Conservation (phyloP, 2,888 invertebrate species). For the Drosophila emarginata region DNA sequence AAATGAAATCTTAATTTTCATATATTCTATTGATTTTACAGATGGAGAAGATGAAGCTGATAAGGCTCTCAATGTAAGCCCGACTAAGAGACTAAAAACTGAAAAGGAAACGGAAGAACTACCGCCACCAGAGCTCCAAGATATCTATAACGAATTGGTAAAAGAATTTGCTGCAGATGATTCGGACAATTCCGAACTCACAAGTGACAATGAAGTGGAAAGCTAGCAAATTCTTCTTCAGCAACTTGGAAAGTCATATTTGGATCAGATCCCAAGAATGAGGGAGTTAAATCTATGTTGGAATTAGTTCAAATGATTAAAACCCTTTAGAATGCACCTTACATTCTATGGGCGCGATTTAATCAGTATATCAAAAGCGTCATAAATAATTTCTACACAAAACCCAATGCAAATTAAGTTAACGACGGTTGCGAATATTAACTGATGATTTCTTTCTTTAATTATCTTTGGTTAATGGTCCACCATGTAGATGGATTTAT, state of each 20-base stretch:
- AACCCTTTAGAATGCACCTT: too few relatives aligned
- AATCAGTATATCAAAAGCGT: too few relatives aligned
- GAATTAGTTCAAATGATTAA: background rate
- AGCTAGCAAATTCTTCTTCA: background rate
- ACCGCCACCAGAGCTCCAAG: background rate
- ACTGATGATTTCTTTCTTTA: too few relatives aligned
- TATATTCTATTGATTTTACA: slow-evolving; percentile 20
- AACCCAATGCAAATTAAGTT: too few relatives aligned
- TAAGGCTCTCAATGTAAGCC: background rate
- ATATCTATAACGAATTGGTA: background rate
- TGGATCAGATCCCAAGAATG: background rate
- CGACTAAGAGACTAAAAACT: background rate
- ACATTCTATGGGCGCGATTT: too few relatives aligned
- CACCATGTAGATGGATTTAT: too few relatives aligned
- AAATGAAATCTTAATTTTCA: background rate
- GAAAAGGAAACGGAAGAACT: background rate
- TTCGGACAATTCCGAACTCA: background rate
- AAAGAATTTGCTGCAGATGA: background rate
- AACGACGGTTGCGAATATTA: too few relatives aligned
- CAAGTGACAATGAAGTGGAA: background rate
- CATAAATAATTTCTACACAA: too few relatives aligned
- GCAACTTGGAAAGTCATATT: background rate
- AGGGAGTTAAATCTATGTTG: background rate
- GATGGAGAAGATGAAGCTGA: slow-evolving; percentile 58
- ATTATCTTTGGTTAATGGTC: too few relatives aligned